Conservation (phyloP, 1,140 invertebrate species). For the Anastrepha ludens region DNA sequence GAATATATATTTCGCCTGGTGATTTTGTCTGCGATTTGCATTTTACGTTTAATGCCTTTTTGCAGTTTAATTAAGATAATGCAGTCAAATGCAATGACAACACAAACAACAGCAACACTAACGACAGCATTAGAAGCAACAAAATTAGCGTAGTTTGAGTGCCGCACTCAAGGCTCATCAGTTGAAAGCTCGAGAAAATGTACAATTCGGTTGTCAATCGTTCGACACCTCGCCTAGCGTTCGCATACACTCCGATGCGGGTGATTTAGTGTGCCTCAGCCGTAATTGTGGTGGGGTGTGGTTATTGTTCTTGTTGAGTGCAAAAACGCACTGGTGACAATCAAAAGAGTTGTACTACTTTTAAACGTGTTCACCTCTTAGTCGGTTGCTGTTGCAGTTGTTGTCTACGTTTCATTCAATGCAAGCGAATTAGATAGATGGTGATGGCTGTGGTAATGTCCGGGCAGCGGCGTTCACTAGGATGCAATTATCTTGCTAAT, state of each 20-base stretch:
- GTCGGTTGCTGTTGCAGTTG: neutral
- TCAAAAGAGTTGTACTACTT: neutral
- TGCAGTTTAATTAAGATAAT: constrained; percentile 56
- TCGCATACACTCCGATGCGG: neutral
- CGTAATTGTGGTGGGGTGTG: neutral
- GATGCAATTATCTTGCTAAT: constrained; percentile 8
- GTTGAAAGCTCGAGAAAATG: constrained; percentile 32
- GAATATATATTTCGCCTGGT: neutral
- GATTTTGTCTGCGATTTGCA: constrained; percentile 28
- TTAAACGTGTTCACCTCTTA: too few species aligned
- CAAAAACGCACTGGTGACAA: neutral
- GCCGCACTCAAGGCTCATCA: neutral
- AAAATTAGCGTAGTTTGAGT: neutral
- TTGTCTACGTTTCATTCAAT: constrained; percentile 44
- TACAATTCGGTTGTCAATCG: constrained; percentile 20
- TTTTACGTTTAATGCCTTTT: constrained; percentile 54
- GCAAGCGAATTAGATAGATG: constrained; percentile 33
- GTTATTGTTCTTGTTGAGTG: constrained; percentile 10
- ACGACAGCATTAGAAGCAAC: too few species aligned
- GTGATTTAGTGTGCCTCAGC: constrained; percentile 1
- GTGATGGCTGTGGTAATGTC: neutral
- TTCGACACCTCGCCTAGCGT: constrained; percentile 6
- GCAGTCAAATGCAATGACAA: constrained; percentile 24
- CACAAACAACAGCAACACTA: neutral
- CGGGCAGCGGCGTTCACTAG: neutral